phyloP scores from a whole-genome alignment of 2,888 invertebrate species.

The Pyrocoelia pectoralis region DNA sequence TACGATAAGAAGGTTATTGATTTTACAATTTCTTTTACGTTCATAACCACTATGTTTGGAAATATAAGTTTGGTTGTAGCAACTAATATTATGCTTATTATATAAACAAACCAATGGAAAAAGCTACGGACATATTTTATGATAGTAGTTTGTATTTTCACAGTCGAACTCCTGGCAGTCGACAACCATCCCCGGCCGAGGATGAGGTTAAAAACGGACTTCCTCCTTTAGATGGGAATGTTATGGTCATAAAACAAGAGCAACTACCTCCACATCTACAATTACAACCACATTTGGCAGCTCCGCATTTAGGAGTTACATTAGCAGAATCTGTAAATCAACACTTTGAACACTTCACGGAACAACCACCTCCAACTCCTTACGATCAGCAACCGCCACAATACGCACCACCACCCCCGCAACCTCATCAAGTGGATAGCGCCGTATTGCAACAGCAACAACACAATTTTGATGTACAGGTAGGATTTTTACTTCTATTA shows the following conservation, averaged over 20 bases:
- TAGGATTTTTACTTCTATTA: conserved; percentile 56
- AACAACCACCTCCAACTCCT: conserved; percentile 42
- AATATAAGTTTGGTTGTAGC: not conserved
- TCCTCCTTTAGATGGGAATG: conserved; percentile 59
- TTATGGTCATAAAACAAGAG: conserved; percentile 66
- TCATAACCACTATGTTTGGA: no score
- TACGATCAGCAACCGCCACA: conserved; percentile 46
- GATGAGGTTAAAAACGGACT: conserved; percentile 73
- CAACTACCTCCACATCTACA: conserved; percentile 61
- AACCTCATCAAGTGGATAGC: conserved; percentile 58
- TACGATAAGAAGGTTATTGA: no score
- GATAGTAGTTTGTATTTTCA: conserved; percentile 34
- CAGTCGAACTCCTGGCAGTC: conserved; percentile 83
- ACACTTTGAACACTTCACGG: conserved; percentile 58
- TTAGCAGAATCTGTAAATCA: conserved; percentile 60
- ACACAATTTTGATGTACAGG: conserved; percentile 84
- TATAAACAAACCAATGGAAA: not conserved
- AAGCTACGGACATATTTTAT: conserved; percentile 17
- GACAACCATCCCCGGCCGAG: conserved; percentile 92
- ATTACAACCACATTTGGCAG: conserved; percentile 59
- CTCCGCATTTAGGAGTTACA: conserved; percentile 60
- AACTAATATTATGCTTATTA: not conserved
- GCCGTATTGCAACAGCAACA: conserved; percentile 65
- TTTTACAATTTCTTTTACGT: no score
- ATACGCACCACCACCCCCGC: conserved; percentile 54